phyloP scores from a whole-genome alignment of 1,140 invertebrate species.

The Frieseomelitta varia region DNA sequence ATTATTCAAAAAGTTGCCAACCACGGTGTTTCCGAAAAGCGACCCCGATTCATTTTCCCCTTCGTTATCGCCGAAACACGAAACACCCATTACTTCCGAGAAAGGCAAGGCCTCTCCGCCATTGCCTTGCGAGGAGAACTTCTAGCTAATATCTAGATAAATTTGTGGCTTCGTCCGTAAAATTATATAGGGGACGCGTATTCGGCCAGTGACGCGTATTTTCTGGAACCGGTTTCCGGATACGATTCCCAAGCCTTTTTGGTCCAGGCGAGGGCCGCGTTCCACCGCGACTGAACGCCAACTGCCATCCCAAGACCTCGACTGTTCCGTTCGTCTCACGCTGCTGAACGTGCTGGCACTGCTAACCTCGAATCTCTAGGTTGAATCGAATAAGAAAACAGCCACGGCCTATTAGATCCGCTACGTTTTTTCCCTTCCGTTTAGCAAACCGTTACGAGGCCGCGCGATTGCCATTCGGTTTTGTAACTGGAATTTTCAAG shows the following conservation, averaged over 20 bases:
- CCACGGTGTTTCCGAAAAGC: neutral
- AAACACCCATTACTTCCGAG: no score
- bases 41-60: neutral
- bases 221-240: constrained; percentile 58
- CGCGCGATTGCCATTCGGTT: neutral
- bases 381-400: neutral
- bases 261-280: neutral
- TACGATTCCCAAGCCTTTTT: constrained; percentile 33
- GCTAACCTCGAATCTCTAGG: constrained; percentile 21
- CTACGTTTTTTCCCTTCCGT: constrained; percentile 5
- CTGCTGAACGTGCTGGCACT: constrained; percentile 6
- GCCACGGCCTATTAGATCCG: constrained; percentile 20
- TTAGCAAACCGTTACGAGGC: constrained; percentile 32
- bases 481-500: neutral
- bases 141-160: constrained; percentile 40
- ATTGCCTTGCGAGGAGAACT: no score
- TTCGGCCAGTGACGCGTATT: constrained; percentile 43
- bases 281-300: constrained; percentile 1
- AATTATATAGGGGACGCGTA: constrained; percentile 53
- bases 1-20: neutral
- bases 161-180: constrained; percentile 33
- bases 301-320: constrained; percentile 16
- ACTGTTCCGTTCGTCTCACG: constrained; percentile 36
- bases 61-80: neutral
- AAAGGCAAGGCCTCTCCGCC: no score